Evolutionary conservation across 2,113 vertebrate species (phyloP).

Genomic region (Dicaeum eximium): DNA sequence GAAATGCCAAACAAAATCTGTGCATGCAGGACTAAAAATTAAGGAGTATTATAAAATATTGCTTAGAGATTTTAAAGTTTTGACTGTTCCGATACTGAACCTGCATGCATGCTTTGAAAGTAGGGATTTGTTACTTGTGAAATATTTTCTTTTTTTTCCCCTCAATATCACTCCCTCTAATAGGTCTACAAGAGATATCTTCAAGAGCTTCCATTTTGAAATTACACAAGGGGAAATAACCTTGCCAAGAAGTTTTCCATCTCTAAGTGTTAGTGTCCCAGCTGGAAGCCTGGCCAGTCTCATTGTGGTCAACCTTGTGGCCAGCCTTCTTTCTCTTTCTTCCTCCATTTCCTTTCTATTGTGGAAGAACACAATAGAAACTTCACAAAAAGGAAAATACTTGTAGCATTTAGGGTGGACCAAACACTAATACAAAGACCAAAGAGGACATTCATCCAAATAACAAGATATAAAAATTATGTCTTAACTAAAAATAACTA

Average conservation of each 20-base stretch:
- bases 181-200: not conserved
- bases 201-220: not conserved
- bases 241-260: not conserved
- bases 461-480: not conserved
- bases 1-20: not conserved
- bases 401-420: conserved; percentile 27
- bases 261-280: not conserved
- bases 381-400: conserved; percentile 21
- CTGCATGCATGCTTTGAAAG: not conserved
- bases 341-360: conserved; percentile 42
- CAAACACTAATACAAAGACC: conserved; percentile 2
- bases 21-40: not conserved
- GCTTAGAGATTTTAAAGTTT: not conserved
- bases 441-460: not conserved
- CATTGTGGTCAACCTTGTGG: not conserved
- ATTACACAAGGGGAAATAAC: not conserved
- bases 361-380: conserved; percentile 40
- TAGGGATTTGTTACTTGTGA: not conserved
- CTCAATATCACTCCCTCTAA: not conserved
- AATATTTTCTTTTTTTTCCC: not conserved
- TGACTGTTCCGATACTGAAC: not conserved
- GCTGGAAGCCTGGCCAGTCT: not conserved
- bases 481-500: not conserved
- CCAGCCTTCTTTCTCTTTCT: conserved; percentile 9
- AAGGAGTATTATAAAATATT: not conserved